Conservation (phyloP, 2,888 invertebrate genomes). For the Caenorhabditis sp. region DNA sequence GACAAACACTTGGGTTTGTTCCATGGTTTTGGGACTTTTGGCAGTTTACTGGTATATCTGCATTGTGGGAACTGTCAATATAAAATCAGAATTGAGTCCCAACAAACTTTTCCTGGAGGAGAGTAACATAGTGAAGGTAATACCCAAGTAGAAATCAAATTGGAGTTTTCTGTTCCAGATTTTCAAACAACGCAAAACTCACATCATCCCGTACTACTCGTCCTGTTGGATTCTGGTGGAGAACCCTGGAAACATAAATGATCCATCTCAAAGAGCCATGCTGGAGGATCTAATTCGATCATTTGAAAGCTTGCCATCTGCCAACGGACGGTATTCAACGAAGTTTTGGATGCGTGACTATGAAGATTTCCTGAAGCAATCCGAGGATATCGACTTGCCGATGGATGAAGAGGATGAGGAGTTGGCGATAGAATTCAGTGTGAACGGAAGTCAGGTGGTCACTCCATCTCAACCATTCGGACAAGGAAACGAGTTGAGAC, state of each 20-base stretch:
- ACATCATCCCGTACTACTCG: constrained; percentile 80
- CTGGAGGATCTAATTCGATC: constrained; percentile 67
- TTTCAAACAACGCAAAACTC: constrained; percentile 77
- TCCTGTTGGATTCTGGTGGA: constrained; percentile 80
- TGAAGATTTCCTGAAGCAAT: constrained; percentile 75
- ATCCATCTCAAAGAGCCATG: constrained; percentile 49
- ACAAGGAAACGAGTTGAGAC: constrained; percentile 75
- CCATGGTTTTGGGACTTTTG: constrained; percentile 73
- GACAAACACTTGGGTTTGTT: constrained; percentile 73
- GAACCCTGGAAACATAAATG: constrained; percentile 78
- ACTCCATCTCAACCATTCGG: constrained; percentile 53
- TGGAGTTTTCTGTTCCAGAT: constrained; percentile 64
- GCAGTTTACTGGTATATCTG: constrained; percentile 80
- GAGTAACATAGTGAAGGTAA: constrained; percentile 77
- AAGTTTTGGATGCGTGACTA: constrained; percentile 81
- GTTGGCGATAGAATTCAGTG: constrained; percentile 64
- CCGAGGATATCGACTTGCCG: constrained; percentile 71
- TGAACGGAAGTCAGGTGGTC: constrained; percentile 66
- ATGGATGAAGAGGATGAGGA: constrained; percentile 71
- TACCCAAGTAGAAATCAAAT: not conserved
- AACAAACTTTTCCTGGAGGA: constrained; percentile 78
- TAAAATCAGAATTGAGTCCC: constrained; percentile 79
- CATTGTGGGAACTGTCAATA: constrained; percentile 77
- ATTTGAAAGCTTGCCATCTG: constrained; percentile 77
- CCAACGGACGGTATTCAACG: constrained; percentile 79